phyloP scores from a whole-genome alignment of 2,888 invertebrate genomes.

The Baccha elongata region DNA sequence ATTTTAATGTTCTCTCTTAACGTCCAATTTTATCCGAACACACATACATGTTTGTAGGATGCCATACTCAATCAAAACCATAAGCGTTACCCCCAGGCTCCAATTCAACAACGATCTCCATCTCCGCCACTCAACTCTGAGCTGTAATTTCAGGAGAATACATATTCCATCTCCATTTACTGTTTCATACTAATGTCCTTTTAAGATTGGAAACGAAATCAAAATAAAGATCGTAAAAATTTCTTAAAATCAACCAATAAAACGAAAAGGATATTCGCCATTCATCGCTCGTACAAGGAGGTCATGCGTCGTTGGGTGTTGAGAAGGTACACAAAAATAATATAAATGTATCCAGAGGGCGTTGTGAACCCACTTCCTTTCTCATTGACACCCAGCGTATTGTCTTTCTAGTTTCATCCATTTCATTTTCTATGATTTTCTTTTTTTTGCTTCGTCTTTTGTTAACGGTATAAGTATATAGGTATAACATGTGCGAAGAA shows the following conservation, averaged over 20 bases:
- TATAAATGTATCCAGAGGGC: slow-evolving; percentile 25
- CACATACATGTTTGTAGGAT: slow-evolving; percentile 14
- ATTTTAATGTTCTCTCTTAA: slow-evolving; percentile 63
- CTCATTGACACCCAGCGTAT: slow-evolving; percentile 44
- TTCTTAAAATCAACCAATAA: slow-evolving; percentile 73
- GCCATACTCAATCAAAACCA: slow-evolving; percentile 53
- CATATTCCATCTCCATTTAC: slow-evolving; percentile 1
- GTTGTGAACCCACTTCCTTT: not conserved
- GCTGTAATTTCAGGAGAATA: not conserved
- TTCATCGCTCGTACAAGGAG: slow-evolving; percentile 54
- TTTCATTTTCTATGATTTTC: slow-evolving; percentile 56
- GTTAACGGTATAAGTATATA: not conserved
- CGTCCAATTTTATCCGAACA: slow-evolving; percentile 49
- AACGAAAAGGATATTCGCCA: slow-evolving; percentile 61
- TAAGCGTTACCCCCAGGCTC: slow-evolving; percentile 22
- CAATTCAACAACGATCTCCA: not conserved
- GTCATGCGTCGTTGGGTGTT: not conserved
- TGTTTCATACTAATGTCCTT: slow-evolving; percentile 33
- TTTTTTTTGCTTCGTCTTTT: slow-evolving; percentile 15
- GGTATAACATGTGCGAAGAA: slow-evolving; percentile 43
- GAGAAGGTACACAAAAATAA: not conserved
- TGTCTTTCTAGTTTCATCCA: slow-evolving; percentile 67
- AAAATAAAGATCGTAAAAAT: slow-evolving; percentile 69
- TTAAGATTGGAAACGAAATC: slow-evolving; percentile 63
- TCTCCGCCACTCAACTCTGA: not conserved